Evolutionary conservation across 2,797 vertebrate species (phyloP), one percentile per base, ranked within the genome.

Genomic region (Diplodus sargus): DNA sequence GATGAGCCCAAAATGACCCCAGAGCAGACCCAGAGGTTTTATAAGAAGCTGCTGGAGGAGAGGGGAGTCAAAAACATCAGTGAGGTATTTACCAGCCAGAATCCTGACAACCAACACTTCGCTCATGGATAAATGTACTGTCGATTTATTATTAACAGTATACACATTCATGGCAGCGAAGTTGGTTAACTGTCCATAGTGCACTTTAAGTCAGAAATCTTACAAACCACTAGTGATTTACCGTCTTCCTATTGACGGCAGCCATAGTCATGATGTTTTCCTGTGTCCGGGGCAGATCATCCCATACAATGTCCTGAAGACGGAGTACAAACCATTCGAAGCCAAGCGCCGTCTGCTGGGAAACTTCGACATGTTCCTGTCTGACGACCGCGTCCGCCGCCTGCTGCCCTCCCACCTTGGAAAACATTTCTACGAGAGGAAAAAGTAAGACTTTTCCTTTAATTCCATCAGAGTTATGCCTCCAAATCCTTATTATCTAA

Each of bases 311-410:
- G 90, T 90, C 15, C 93, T 99, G 62, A 98, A 92, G 89, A 97
- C 93, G 0, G 97, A 99, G 75, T 99, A 98, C 79, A 99, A 99
- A 83, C 92, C 96, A 0, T 97, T 86, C 8, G 97, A 99, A 93
- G 96, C 97, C 5, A 99, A 99, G 80, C 95, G 95, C 0, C 95
- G 95, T 16, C 95, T 99, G 51, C 74, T 99, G 66, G 91, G 93
- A 3, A 97, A 96, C 81, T 99, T 96, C 4, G 93, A 97, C 76
- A 60, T 98, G 75, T 99, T 99, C 79, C 85, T 99, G 3, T 93
- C 97, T 0, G 98, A 99, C 34, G 94, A 93, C 12, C 94, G 97
- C 22, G 90, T 99, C 71, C 94, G 94, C 25, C 95, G 96, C 47
- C 94, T 96, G 45, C 88, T 99, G 75, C 96, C 98, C 0, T 96